Conservation (phyloP, 2,113 vertebrate species). For the Isurus oxyrinchus region DNA sequence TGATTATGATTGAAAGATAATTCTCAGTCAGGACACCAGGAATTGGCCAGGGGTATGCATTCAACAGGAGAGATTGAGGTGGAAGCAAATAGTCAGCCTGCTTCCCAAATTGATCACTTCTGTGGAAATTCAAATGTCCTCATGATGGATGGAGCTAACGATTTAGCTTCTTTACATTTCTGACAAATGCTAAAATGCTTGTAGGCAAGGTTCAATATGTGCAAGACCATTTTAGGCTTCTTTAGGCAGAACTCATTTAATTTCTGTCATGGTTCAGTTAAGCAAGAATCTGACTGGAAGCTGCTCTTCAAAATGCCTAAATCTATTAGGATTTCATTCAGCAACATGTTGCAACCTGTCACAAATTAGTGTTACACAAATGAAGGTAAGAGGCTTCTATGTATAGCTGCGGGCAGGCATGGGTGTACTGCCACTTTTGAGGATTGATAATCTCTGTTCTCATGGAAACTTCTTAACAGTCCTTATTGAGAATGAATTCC, state of each 20-base stretch:
- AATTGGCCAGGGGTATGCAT: background rate
- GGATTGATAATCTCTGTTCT: background rate
- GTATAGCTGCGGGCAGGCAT: background rate
- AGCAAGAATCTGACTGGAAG: conserved; percentile 14
- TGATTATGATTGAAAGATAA: background rate
- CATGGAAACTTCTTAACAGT: background rate
- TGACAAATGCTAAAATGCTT: conserved; percentile 17
- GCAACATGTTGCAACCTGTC: conserved; percentile 31
- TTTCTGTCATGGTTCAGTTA: background rate
- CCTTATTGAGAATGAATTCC: background rate
- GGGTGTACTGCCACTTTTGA: background rate
- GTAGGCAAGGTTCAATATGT: conserved; percentile 10
- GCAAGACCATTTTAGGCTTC: background rate
- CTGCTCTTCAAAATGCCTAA: conserved; percentile 21
- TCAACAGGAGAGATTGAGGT: background rate
- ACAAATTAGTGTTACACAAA: conserved; percentile 32
- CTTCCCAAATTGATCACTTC: background rate
- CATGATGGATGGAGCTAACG: background rate
- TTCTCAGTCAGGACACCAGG: background rate
- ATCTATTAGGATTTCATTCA: conserved; percentile 8
- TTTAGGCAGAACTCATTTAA: conserved; percentile 10
- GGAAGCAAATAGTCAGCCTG: background rate
- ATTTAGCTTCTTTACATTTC: conserved; percentile 4
- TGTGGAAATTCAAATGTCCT: background rate
- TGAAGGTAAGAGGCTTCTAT: background rate